Evolutionary conservation across 1,140 invertebrate species (phyloP).

Genomic region (Cotesia glomerata): DNA sequence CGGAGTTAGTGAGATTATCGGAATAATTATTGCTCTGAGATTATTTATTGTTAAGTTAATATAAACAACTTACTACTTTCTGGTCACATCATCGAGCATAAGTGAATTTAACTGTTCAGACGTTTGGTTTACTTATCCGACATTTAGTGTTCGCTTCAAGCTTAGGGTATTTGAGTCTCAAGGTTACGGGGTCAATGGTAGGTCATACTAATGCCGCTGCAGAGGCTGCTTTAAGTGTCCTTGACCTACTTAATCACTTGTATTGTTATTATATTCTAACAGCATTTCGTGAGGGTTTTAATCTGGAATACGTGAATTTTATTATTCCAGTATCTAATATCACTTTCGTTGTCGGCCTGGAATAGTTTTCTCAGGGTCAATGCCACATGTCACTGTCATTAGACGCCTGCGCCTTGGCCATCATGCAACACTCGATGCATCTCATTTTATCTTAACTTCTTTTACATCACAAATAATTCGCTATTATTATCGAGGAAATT

Average conservation of each 20-base stretch:
- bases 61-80: background rate
- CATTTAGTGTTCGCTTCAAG: too few relatives aligned
- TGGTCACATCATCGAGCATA: too few relatives aligned
- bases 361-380: conserved; percentile 25
- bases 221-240: background rate
- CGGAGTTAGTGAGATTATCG: conserved; percentile 33
- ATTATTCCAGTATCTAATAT: background rate
- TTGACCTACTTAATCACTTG: conserved; percentile 9
- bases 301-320: too few relatives aligned
- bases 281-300: too few relatives aligned
- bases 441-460: background rate
- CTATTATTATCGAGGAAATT: too few relatives aligned
- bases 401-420: conserved; percentile 3
- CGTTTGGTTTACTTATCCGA: too few relatives aligned
- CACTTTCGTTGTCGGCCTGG: background rate
- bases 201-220: background rate
- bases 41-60: background rate
- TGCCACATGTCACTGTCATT: conserved; percentile 5
- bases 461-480: too few relatives aligned
- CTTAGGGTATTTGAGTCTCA: background rate
- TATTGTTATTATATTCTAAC: background rate
- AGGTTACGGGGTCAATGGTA: conserved; percentile 2
- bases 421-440: background rate
- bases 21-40: conserved; percentile 3
- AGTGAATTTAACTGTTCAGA: too few relatives aligned